Evolutionary conservation across 2,797 vertebrate species (phyloP), one percentile per base, ranked within the genome.

Genomic region (Phalanger gymnotis): DNA sequence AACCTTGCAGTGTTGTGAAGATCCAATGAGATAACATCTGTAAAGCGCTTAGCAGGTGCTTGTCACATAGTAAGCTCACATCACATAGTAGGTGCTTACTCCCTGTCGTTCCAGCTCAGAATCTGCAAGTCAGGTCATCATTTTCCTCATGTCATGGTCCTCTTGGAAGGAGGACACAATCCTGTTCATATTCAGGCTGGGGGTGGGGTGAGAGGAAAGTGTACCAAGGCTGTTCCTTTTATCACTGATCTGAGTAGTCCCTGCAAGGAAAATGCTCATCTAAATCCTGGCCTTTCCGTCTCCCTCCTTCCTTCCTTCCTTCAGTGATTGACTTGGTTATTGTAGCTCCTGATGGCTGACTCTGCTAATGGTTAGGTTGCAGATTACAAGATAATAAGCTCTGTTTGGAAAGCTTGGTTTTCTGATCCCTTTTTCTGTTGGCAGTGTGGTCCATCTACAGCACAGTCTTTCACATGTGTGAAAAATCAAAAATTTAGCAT

Each of bases 361-460:
- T 30, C 54, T 25, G 53, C 89, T 53, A 53, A 52, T 53, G 11
- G 11, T 61, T 40, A 81, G 96, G 92, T 92, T 93, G 94, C 93
- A 95, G 97, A 96, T 94, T 92, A 94, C 92, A 95, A 91, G 96
- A 96, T 96, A 95, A 96, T 89, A 92, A 94, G 66, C 19, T 73
- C 19, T 25, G n/a, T 47, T 81, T 81, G 73, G 94, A 90, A 93
- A 97, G 34, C 51, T 10, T 91, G 53, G 97, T 55, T 95, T 96
- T 97, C 96, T 97, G 92, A 96, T 94, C 2, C 1, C 91, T 96
- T 0, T 47, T 81, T 81, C 73, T 96, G 91, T 97, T 97, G 97
- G 97, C 97, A 94, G 66, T 0, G 12, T 52, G 47, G 34, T 91
- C 55, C 54, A 95, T 95, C 95, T 92, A 94, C 95, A 95, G 90